Evolutionary conservation across 1,140 invertebrate genomes (phyloP).

Genomic region (Temnothorax nylanderi): DNA sequence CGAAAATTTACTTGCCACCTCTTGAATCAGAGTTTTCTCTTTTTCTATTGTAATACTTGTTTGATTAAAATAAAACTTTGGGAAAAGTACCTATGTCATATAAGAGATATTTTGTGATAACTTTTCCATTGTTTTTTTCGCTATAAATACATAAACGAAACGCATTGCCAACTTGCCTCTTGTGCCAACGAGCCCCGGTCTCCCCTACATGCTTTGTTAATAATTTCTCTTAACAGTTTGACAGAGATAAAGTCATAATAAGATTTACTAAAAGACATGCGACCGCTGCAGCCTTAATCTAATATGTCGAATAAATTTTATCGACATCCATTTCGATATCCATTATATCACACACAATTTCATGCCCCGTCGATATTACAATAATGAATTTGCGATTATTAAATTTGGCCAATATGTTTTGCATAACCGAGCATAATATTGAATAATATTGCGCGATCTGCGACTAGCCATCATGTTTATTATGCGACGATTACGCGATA

Average conservation of each 20-base stretch:
- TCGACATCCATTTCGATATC: not conserved
- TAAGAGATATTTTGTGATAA: too few relatives aligned
- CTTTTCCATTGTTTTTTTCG: too few relatives aligned
- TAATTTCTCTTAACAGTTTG: not conserved
- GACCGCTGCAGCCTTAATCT: not conserved
- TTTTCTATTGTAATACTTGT: too few relatives aligned
- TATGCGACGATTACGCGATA: slow-evolving; percentile 51
- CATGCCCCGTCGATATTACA: not conserved
- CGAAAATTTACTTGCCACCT: too few relatives aligned
- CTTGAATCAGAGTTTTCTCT: too few relatives aligned
- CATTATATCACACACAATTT: not conserved
- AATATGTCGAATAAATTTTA: not conserved
- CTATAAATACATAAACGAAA: too few relatives aligned
- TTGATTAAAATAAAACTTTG: too few relatives aligned
- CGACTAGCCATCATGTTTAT: slow-evolving; percentile 51
- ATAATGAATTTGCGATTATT: slow-evolving; percentile 2
- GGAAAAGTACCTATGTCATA: too few relatives aligned
- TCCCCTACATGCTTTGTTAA: not conserved
- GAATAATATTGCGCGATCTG: slow-evolving; percentile 53
- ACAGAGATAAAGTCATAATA: not conserved
- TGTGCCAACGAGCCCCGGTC: too few relatives aligned
- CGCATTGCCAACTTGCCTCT: too few relatives aligned
- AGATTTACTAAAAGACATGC: not conserved
- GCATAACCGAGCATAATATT: slow-evolving; percentile 25
- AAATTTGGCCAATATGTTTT: slow-evolving; percentile 18